Conservation (phyloP, 64 coral and sea anemone genomes). For the Orbicella faveolata region DNA sequence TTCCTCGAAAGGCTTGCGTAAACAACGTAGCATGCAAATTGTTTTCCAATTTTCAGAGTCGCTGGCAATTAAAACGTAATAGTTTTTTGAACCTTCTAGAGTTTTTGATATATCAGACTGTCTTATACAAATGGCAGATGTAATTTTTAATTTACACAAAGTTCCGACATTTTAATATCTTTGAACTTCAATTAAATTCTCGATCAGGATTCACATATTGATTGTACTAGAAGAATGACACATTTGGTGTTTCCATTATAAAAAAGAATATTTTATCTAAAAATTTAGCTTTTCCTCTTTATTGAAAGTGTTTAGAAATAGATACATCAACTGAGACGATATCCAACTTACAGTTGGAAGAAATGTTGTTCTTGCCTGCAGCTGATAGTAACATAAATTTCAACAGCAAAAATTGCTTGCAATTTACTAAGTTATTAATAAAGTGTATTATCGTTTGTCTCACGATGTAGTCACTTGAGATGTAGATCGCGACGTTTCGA, state of each 20-base stretch:
- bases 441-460: too few species aligned
- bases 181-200: constrained; percentile 14
- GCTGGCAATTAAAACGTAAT: not conserved
- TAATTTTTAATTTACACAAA: not conserved
- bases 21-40: not conserved
- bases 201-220: not conserved
- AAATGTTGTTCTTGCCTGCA: too few species aligned
- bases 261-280: not conserved
- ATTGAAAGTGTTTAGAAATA: too few species aligned
- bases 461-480: too few species aligned
- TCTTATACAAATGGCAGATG: not conserved
- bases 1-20: not conserved
- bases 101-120: not conserved
- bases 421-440: too few species aligned
- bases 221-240: not conserved
- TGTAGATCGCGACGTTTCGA: too few species aligned
- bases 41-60: not conserved
- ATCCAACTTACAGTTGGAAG: too few species aligned
- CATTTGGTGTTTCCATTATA: too few species aligned
- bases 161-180: constrained; percentile 6
- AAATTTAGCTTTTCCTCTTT: too few species aligned
- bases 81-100: not conserved
- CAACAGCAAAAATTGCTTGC: too few species aligned
- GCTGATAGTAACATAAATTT: too few species aligned
- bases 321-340: too few species aligned